These are phyloP conservation scores for Scrobipalpa costella DNA, from an alignment of 2,888 invertebrate genomes.

Conservation along the genomic window DNA sequence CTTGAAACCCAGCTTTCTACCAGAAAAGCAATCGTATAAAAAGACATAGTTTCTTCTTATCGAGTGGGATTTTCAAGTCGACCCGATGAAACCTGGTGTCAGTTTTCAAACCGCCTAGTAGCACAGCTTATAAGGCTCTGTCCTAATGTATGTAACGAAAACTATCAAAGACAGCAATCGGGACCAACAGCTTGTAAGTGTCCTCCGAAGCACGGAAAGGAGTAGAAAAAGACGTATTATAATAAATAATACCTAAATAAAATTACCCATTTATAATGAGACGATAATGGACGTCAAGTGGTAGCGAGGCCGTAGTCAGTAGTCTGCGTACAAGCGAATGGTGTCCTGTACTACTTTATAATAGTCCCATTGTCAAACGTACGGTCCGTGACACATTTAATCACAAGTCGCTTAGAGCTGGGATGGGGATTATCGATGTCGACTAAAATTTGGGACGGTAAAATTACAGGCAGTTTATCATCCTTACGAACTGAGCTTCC, in stretches of 20 bases:
- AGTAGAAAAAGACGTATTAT: too few species aligned
- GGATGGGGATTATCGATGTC: constrained; percentile 5
- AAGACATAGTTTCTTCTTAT: too few species aligned
- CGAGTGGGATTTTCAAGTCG: too few species aligned
- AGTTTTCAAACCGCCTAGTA: too few species aligned
- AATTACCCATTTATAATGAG: constrained; percentile 20
- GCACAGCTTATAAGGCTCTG: too few species aligned
- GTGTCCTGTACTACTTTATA: constrained; percentile 39
- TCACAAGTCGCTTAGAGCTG: constrained; percentile 7
- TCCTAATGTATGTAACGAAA: too few species aligned
- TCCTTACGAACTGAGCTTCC: neutral
- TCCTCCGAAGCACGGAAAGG: too few species aligned
- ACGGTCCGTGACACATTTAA: constrained; percentile 24
- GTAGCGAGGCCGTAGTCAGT: constrained; percentile 49
- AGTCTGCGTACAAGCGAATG: constrained; percentile 41
- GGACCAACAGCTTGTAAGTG: too few species aligned
- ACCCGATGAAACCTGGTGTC: too few species aligned
- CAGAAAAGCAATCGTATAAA: too few species aligned
- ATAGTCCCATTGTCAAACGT: constrained; percentile 17
- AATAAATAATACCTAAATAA: neutral
- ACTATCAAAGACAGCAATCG: too few species aligned
- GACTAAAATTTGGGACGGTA: neutral
- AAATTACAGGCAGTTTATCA: neutral
- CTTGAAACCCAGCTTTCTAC: too few species aligned
- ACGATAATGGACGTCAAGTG: constrained; percentile 51